A percentile compares a stretch with the other conserved stretches of the same genome.
Evolutionary conservation across 53 echinoderm and acorn worm species (phyloP).

Genomic region (Apostichopus leukothele): DNA sequence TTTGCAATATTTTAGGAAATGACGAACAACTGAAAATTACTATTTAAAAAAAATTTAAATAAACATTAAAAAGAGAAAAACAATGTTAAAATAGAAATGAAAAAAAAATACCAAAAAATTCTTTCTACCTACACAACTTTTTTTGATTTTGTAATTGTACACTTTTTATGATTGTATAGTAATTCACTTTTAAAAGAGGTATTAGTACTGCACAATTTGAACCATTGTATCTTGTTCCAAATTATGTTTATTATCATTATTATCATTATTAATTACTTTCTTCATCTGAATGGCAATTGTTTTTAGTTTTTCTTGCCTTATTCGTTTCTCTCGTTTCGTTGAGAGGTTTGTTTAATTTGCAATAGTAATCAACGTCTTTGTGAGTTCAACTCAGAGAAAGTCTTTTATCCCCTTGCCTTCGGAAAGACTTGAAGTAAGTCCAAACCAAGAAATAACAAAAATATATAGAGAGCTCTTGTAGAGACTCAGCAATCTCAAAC

Average conservation of each 20-base stretch:
- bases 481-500: too few relatives aligned
- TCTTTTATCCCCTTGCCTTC: constrained; percentile 19
- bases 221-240: constrained; percentile 23
- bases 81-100: background rate
- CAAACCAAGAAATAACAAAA: too few relatives aligned
- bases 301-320: constrained; percentile 44
- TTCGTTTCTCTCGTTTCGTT: constrained; percentile 1
- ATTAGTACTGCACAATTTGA: constrained; percentile 45
- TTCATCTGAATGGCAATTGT: constrained; percentile 25
- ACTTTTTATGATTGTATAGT: constrained; percentile 43
- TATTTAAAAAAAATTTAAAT: background rate
- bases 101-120: background rate
- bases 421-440: constrained; percentile 13
- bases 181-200: constrained; percentile 22
- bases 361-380: constrained; percentile 29
- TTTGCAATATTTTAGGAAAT: constrained; percentile 15
- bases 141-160: constrained; percentile 25
- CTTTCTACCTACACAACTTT: constrained; percentile 4
- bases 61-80: background rate
- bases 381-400: constrained; percentile 26
- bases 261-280: background rate
- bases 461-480: too few relatives aligned
- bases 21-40: background rate
- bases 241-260: constrained; percentile 2
- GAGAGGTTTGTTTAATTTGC: constrained; percentile 16